Conservation (phyloP, 2,797 vertebrate genomes). For the Sarcophilus harrisii region DNA sequence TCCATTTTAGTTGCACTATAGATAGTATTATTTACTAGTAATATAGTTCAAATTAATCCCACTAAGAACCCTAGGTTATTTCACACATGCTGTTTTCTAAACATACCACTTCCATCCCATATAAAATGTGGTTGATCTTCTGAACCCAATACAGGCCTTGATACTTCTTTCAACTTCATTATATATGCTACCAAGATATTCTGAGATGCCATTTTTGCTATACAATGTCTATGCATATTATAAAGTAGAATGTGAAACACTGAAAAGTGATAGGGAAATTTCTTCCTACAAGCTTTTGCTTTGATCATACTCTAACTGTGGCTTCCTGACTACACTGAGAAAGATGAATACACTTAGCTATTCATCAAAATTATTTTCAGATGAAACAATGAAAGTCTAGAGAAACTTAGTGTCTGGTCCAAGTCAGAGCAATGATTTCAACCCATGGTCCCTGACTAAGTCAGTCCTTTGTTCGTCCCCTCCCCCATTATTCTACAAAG, state of each 20-base stretch:
- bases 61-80: background rate
- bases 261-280: background rate
- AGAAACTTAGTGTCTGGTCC: background rate
- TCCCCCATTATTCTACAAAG: background rate
- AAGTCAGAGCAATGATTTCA: background rate
- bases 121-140: background rate
- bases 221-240: background rate
- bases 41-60: background rate
- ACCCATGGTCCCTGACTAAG: background rate
- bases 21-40: background rate
- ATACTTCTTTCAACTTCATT: background rate
- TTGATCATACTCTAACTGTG: background rate
- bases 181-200: no score
- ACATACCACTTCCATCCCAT: background rate
- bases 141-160: background rate
- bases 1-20: background rate
- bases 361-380: background rate
- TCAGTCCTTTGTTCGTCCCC: background rate
- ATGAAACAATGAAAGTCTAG: background rate
- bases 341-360: background rate
- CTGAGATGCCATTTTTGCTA: background rate
- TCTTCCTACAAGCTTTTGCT: background rate
- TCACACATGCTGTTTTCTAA: background rate
- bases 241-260: background rate
- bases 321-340: background rate